Conservation (phyloP, 2,113 vertebrate genomes). For the Pycnonotus jocosus region DNA sequence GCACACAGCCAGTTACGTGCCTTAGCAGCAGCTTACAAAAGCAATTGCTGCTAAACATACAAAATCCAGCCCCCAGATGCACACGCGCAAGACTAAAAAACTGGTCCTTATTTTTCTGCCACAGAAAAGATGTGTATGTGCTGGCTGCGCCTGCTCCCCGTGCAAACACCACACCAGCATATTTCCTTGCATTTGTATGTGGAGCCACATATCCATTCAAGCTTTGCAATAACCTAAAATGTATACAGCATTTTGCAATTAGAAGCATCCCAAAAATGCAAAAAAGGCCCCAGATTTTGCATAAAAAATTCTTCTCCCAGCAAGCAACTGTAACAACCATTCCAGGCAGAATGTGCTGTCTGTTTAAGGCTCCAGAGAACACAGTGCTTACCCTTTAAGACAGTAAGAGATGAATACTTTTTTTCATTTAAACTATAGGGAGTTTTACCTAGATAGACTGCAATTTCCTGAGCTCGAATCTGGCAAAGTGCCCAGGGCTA, state of each 20-base stretch:
- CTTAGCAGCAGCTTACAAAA: constrained; percentile 57
- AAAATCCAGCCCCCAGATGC: constrained; percentile 44
- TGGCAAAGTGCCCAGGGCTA: constrained; percentile 48
- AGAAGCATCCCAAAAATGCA: constrained; percentile 41
- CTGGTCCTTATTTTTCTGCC: constrained; percentile 49
- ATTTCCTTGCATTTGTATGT: background rate
- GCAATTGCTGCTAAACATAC: constrained; percentile 52
- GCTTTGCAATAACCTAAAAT: constrained; percentile 23
- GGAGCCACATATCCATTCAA: constrained; percentile 25
- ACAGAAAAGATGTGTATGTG: constrained; percentile 4
- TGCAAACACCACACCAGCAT: constrained; percentile 5
- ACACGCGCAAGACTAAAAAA: background rate
- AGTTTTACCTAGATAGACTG: constrained; percentile 63
- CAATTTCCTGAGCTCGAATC: constrained; percentile 56
- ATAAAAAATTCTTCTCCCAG: background rate
- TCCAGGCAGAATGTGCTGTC: background rate
- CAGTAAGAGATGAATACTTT: constrained; percentile 55
- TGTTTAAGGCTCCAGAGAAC: constrained; percentile 16
- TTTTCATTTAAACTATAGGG: constrained; percentile 57
- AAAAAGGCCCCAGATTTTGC: constrained; percentile 2
- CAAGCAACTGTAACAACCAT: constrained; percentile 5
- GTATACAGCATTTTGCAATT: background rate
- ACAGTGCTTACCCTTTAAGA: constrained; percentile 16
- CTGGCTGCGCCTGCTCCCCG: constrained; percentile 17
- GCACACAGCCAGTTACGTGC: constrained; percentile 51